Conservation (phyloP, 2,888 invertebrate species). For the Lochmaea crataegi region DNA sequence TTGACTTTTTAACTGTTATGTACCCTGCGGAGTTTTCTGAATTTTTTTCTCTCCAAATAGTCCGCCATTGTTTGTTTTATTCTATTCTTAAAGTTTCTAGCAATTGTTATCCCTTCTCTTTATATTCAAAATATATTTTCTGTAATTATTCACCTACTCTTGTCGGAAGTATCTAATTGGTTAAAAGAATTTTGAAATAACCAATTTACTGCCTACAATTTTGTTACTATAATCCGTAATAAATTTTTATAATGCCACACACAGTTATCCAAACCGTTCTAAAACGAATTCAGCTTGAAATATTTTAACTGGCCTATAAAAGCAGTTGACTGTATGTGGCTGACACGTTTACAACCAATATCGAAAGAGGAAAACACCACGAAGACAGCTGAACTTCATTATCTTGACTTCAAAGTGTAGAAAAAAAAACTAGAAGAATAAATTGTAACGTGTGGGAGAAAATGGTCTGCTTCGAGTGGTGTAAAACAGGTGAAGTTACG, state of each 20-base stretch:
- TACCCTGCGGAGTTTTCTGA: too few relatives aligned
- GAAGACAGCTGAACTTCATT: slow-evolving; percentile 33
- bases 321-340: slow-evolving; percentile 49
- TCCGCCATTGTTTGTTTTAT: too few relatives aligned
- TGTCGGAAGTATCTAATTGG: too few relatives aligned
- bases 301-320: slow-evolving; percentile 18
- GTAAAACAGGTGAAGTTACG: background rate
- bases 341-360: slow-evolving; percentile 57
- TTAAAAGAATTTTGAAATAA: background rate
- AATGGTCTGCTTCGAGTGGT: background rate
- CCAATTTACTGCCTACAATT: too few relatives aligned
- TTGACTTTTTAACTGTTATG: too few relatives aligned
- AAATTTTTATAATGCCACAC: background rate
- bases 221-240: too few relatives aligned
- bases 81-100: too few relatives aligned
- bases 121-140: too few relatives aligned
- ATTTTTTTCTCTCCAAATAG: too few relatives aligned
- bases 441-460: slow-evolving; percentile 13
- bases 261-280: background rate
- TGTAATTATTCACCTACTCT: too few relatives aligned
- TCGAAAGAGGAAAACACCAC: slow-evolving; percentile 44
- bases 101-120: too few relatives aligned
- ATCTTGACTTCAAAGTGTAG: slow-evolving; percentile 16
- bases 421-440: slow-evolving; percentile 15
- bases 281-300: background rate